A percentile compares a stretch with the other conserved stretches of the same genome.
These are phyloP conservation scores for Pterocles orientalis DNA, from an alignment of 2,113 vertebrate species.

Conservation along the genomic window DNA sequence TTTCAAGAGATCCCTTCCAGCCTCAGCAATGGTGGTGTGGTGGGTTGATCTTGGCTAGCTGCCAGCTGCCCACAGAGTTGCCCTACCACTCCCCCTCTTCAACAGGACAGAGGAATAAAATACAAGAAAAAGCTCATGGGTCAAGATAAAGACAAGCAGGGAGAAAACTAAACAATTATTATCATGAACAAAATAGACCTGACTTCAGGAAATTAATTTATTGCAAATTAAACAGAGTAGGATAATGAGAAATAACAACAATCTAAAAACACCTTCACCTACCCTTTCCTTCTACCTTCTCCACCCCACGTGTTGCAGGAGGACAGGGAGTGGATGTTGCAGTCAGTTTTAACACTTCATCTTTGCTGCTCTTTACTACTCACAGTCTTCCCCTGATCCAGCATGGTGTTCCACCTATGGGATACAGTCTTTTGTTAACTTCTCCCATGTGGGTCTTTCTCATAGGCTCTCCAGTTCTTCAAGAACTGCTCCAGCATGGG, in stretches of 20 bases:
- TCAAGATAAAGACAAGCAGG: background rate
- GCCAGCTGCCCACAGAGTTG: accelerated
- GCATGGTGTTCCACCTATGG: background rate
- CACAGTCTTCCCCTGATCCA: background rate
- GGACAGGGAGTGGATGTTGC: accelerated
- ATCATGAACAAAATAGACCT: background rate
- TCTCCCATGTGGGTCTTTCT: background rate
- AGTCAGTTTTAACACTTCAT: background rate
- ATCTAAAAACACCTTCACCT: background rate
- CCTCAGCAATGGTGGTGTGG: background rate
- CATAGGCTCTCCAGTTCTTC: background rate
- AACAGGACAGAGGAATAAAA: background rate
- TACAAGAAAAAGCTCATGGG: background rate
- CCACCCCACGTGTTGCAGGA: background rate
- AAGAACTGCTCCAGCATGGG: background rate
- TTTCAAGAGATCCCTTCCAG: background rate
- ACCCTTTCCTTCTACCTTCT: background rate
- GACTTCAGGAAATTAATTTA: background rate
- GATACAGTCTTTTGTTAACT: background rate
- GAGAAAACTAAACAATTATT: background rate
- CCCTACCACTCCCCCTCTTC: background rate
- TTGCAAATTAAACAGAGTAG: background rate
- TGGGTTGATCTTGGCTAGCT: background rate
- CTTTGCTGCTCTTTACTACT: background rate
- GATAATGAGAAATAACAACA: background rate